Conservation (phyloP, 2,797 vertebrate species). For the Chelidonichthys spinosus region DNA sequence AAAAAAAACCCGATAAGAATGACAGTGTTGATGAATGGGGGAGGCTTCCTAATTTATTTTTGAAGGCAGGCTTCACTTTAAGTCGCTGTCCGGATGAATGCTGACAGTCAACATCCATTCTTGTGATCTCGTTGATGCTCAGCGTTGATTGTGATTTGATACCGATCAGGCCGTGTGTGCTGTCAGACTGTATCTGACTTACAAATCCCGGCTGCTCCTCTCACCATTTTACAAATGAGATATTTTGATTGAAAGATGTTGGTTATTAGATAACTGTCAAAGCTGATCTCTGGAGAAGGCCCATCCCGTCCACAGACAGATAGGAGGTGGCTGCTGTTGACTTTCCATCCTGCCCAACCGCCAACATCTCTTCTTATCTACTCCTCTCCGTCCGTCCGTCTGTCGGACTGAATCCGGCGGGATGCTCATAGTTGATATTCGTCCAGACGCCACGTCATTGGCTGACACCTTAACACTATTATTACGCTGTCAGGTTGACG, state of each 20-base stretch:
- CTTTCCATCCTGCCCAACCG: constrained; percentile 43
- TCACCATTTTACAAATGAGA: constrained; percentile 15
- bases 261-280: constrained; percentile 33
- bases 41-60: background rate
- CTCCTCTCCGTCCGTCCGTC: constrained; percentile 33
- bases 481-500: constrained; percentile 40
- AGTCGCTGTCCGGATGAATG: constrained; percentile 15
- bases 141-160: constrained; percentile 30
- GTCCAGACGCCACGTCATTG: constrained; percentile 53
- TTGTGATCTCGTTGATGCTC: constrained; percentile 20
- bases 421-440: constrained; percentile 55
- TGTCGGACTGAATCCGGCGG: constrained; percentile 11
- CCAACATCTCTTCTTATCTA: constrained; percentile 52
- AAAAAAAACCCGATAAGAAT: background rate
- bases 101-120: constrained; percentile 23
- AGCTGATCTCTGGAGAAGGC: constrained; percentile 19
- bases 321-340: constrained; percentile 39
- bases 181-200: constrained; percentile 3
- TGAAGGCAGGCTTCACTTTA: constrained; percentile 17
- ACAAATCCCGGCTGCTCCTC: background rate
- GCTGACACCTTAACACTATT: constrained; percentile 39
- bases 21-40: constrained; percentile 12
- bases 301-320: constrained; percentile 43
- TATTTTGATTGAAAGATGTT: constrained; percentile 27
- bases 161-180: background rate